Base-by-base conservation (phyloP, 2,797 vertebrate species). In the Allobates femoralis region DNA sequence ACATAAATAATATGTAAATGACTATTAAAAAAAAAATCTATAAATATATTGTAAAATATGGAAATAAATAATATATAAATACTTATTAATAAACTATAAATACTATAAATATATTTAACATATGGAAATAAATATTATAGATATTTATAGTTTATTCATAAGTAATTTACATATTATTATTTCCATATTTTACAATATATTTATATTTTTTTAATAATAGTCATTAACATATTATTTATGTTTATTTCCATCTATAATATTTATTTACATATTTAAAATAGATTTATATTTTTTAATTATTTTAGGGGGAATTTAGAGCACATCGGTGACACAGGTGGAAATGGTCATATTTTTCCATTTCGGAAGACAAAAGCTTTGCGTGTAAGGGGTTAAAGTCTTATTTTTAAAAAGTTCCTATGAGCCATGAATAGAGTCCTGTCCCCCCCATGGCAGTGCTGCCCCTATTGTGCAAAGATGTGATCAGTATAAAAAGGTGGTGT, bases 401-500 rank as follows among this genome's bases (percentile, higher is more conserved):
- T 81, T 82, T 75, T 73, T 86, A 76, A 76, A 81, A 46, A 74
- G 66, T 32, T 62, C 64, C 66, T 84, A 84, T 23, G 62, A 84
- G 18, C 50, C n/a, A 14, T 88, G 77, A 88, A 88, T 75, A 88
- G 86, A 85, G 85, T 85, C 41, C 66, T 74, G 76, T 64, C 51
- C 86, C 67, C 41, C 56, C 82, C 46, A 88, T 84, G 34, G 37
- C 83, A 81, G 82, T 10, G 50, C 78, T 88, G 56, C 83, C 86
- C 86, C 86, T 77, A 84, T 88, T 88, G 86, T 84, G 82, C 62
- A 56, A 84, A 66, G 86, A 87, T 84, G 86, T 83, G 82, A 87
- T 74, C 82, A 64, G 76, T 87, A 87, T 87, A 87, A 87, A 78
- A 75, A 87, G 76, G 86, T 87, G 77, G 81, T 84, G 86, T 87